Base-by-base conservation (phyloP, 2,113 vertebrate species). In the Sinocyclocheilus rhinocerous region DNA sequence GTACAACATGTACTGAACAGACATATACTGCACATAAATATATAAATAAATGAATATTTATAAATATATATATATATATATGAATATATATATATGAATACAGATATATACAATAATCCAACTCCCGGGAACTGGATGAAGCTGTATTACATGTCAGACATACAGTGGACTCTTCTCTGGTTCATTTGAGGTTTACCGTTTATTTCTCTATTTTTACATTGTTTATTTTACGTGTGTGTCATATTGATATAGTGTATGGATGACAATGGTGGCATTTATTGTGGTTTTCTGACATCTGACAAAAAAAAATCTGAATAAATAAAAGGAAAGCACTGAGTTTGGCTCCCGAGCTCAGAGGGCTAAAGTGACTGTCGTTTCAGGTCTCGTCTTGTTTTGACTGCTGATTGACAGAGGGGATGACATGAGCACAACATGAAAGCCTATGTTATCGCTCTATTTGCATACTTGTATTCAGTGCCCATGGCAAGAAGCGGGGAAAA, bases 121-220 rank as follows among this genome's bases (percentile, higher is more conserved):
- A 91, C 90, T 87, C 91, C 87, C 4, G 11, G 89, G 92, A 92
- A 91, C 90, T 94, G 91, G 94, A 95, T 95, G 94, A 92, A 91
- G 93, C 91, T 95, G 94, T 94, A 93, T 83, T 94, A 93, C 93
- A 93, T 95, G 94, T 94, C 92, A 90, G 89, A 92, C 90, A 92
- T 92, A 90, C 89, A 89, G 93, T 95, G 93, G 92, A 92, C 90
- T 91, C 90, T 33, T 91, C 93, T 92, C 91, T 92, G 57, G 91
- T 93, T 92, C 91, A 90, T 93, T 92, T 91, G 85, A 91, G 73
- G 85, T 89, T 90, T 92, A 81, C 76, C 89, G 88, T 87, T 86
- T 78, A 85, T 84, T 92, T 91, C 83, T 82, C 86, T 93, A 63
- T 88, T 87, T 88, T 90, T 87, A 87, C 80, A 85, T 81, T 87